Percentiles rank a stretch among this genome's conserved stretches.
Evolutionary conservation across 2,888 invertebrate species (phyloP).

Genomic region (Stictocephala bisonia): DNA sequence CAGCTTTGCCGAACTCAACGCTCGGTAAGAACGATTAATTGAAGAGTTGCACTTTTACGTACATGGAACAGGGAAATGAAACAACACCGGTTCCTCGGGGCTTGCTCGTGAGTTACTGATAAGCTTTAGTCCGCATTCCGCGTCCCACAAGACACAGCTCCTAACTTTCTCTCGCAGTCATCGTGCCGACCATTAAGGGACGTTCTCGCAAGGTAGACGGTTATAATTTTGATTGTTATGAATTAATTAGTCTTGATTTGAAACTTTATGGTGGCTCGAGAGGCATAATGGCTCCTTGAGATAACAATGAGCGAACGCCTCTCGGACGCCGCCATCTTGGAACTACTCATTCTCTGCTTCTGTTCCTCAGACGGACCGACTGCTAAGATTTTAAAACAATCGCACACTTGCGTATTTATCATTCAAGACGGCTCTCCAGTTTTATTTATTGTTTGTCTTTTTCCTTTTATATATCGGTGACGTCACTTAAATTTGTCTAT

Average conservation of each 20-base stretch:
- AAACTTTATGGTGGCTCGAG: conserved; percentile 29
- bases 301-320: conserved; percentile 5
- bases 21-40: too few relatives aligned
- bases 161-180: background rate
- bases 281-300: conserved; percentile 22
- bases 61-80: background rate
- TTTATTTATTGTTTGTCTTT: too few relatives aligned
- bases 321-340: conserved; percentile 5
- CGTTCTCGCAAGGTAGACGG: conserved; percentile 26
- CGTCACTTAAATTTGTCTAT: too few relatives aligned
- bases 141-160: background rate
- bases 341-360: too few relatives aligned
- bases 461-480: too few relatives aligned
- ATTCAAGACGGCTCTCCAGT: too few relatives aligned
- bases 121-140: background rate
- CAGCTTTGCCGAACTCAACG: too few relatives aligned
- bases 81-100: too few relatives aligned
- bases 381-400: conserved; percentile 11
- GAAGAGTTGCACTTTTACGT: background rate
- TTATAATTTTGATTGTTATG: conserved; percentile 33
- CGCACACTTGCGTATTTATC: conserved; percentile 25
- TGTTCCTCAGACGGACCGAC: background rate
- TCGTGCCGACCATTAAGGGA: background rate
- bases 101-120: too few relatives aligned
- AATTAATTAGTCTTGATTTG: conserved; percentile 40